Conservation (phyloP, 2,797 vertebrate species). For the Numenius phaeopus region DNA sequence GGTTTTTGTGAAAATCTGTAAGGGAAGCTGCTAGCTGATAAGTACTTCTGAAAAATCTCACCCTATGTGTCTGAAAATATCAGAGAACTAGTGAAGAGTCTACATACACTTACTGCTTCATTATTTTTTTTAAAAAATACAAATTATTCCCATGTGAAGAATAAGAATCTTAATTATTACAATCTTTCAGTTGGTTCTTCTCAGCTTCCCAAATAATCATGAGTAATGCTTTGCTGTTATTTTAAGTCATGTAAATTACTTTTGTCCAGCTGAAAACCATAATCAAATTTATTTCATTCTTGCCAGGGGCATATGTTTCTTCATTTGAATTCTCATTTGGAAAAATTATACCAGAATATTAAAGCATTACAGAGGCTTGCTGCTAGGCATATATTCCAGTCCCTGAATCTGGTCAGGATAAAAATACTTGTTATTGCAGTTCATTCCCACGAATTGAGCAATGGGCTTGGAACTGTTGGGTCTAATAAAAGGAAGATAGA, state of each 20-base stretch:
- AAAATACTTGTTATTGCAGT: neutral
- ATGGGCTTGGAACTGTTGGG: neutral
- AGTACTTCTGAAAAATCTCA: slow-evolving; percentile 30
- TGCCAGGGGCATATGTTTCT: neutral
- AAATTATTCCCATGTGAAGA: neutral
- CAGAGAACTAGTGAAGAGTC: neutral
- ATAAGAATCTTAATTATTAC: neutral
- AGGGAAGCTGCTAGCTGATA: slow-evolving; percentile 34
- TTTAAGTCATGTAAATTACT: slow-evolving; percentile 1
- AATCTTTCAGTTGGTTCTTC: neutral
- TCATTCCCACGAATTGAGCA: no score
- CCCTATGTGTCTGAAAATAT: slow-evolving; percentile 15
- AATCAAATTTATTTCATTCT: neutral
- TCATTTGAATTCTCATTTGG: slow-evolving; percentile 24
- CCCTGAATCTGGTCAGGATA: neutral
- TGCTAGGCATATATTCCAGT: neutral
- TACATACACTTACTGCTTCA: neutral
- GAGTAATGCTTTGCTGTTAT: neutral
- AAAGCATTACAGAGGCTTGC: neutral
- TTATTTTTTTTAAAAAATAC: neutral
- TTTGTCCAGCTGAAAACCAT: neutral
- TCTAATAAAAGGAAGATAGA: neutral
- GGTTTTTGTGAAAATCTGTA: slow-evolving; percentile 22
- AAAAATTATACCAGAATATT: neutral
- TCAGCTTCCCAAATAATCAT: neutral